Conservation (phyloP, 2,797 vertebrate genomes). For the Cirrhinus molitorella region DNA sequence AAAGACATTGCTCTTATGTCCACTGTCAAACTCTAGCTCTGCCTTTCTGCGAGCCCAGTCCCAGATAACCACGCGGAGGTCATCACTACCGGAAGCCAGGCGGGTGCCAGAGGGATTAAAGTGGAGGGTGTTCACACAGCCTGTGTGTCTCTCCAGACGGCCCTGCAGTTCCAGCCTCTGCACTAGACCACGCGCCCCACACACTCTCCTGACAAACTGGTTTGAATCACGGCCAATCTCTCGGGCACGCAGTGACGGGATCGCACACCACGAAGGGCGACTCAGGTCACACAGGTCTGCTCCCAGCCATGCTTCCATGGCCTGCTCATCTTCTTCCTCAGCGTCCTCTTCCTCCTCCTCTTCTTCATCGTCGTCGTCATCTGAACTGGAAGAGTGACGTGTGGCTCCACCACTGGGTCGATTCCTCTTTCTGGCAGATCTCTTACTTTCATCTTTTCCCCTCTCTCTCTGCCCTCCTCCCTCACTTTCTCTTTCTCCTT, state of each 20-base stretch:
- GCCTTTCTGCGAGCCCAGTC: conserved; percentile 90
- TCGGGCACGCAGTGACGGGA: conserved; percentile 86
- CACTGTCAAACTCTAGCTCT: conserved; percentile 93
- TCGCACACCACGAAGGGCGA: conserved; percentile 84
- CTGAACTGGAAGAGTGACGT: conserved; percentile 85
- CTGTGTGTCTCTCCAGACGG: conserved; percentile 89
- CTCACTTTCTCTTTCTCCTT: conserved; percentile 78
- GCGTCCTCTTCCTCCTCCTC: conserved; percentile 83
- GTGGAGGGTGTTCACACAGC: conserved; percentile 98
- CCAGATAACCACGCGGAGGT: conserved; percentile 94
- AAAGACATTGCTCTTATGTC: conserved; percentile 98
- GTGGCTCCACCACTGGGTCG: conserved; percentile 74
- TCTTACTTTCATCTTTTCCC: conserved; percentile 66
- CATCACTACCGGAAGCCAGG: conserved; percentile 94
- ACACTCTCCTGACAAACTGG: conserved; percentile 89
- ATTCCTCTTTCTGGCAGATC: conserved; percentile 78
- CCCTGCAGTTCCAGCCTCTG: conserved; percentile 92
- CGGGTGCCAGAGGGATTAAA: conserved; percentile 95
- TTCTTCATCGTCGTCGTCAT: conserved; percentile 76
- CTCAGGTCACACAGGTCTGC: conserved; percentile 87
- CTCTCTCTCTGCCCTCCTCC: conserved; percentile 70
- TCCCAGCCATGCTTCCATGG: conserved; percentile 92
- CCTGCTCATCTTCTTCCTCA: conserved; percentile 87
- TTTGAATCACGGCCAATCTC: conserved; percentile 84
- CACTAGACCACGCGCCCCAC: conserved; percentile 90